Conservation (phyloP, 2,113 vertebrate species). For the Ochotona curzoniae region DNA sequence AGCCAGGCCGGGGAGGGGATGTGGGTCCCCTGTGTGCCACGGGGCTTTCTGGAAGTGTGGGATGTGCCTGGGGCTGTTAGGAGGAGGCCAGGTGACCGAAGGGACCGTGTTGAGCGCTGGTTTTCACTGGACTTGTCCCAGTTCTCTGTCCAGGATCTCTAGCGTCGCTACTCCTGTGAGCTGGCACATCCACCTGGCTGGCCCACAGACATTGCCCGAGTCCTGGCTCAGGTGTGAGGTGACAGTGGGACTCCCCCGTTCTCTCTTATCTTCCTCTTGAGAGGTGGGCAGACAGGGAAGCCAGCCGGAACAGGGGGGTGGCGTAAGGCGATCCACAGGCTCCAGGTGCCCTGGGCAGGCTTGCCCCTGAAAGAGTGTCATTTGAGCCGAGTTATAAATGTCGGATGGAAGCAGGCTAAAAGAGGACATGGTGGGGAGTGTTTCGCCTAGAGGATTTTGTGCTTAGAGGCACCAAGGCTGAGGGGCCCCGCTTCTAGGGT, state of each 20-base stretch:
- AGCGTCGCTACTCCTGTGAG: neutral
- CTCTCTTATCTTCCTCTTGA: neutral
- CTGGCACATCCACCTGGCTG: rapidly evolving
- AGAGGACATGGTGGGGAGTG: neutral
- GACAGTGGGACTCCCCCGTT: neutral
- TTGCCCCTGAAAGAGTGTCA: neutral
- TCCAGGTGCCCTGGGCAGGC: neutral
- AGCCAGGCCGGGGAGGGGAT: neutral
- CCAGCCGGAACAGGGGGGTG: neutral
- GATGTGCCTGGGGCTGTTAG: neutral
- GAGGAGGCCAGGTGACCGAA: neutral
- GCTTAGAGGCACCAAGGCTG: neutral
- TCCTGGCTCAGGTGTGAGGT: neutral
- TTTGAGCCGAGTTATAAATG: neutral
- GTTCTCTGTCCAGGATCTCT: neutral
- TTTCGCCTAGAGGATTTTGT: neutral
- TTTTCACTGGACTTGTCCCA: neutral
- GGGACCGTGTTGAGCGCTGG: neutral
- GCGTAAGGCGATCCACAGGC: neutral
- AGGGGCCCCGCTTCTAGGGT: neutral
- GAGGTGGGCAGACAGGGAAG: neutral
- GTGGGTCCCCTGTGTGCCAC: no score
- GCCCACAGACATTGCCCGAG: neutral
- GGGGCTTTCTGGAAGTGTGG: neutral
- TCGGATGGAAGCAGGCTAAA: neutral